Evolutionary conservation across 2,797 vertebrate genomes (phyloP).

Genomic region (Hippopotamyrus pictus): DNA sequence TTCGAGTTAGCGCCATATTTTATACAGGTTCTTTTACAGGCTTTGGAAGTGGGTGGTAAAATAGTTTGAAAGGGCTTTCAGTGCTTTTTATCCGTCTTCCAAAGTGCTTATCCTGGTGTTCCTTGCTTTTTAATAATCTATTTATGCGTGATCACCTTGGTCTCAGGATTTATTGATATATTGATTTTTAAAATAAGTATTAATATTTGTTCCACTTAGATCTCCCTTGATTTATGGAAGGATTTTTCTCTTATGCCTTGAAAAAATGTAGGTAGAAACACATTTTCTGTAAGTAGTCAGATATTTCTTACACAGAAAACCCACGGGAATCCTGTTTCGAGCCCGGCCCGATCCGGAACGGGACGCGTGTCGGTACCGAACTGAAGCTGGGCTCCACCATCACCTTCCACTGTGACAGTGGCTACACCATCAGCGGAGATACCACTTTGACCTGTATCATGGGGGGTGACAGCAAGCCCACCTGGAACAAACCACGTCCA

Average conservation of each 20-base stretch:
- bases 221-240: not conserved
- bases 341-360: constrained; percentile 82
- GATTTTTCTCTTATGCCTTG: not conserved
- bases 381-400: constrained; percentile 86
- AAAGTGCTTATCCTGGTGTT: not conserved
- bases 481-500: constrained; percentile 86
- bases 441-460: constrained; percentile 85
- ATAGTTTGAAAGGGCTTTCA: not conserved
- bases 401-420: constrained; percentile 88
- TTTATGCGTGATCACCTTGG: not conserved
- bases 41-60: not conserved
- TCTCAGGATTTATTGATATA: not conserved
- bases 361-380: constrained; percentile 79
- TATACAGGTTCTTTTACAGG: not conserved
- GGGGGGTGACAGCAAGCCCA: constrained; percentile 84
- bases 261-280: not conserved
- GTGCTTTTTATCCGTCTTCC: not conserved
- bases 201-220: not conserved
- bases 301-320: constrained; percentile 67
- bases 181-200: not conserved
- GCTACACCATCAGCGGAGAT: constrained; percentile 84
- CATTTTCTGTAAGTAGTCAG: not conserved
- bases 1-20: not conserved
- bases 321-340: constrained; percentile 97
- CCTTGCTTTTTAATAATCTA: not conserved